Percentiles rank a stretch among this genome's conserved stretches.
These are phyloP conservation scores for Stylophora pistillata DNA, from an alignment of 64 coral and sea anemone species.

Conservation along the genomic window DNA sequence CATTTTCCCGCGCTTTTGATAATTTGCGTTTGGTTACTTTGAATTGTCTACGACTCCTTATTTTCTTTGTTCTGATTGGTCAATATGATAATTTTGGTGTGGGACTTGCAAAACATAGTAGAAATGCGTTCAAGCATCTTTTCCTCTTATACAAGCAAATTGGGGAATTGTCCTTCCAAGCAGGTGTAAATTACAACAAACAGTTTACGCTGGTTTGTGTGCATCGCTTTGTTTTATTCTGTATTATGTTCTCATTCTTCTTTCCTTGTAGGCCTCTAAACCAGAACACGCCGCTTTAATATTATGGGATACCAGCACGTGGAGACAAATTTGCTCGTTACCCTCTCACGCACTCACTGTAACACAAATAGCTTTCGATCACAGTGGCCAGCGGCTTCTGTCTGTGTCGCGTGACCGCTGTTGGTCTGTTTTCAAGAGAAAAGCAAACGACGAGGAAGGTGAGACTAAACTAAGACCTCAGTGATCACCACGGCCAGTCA, in stretches of 20 bases:
- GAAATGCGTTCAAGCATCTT: no score
- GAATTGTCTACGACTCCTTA: no score
- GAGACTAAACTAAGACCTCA: not conserved
- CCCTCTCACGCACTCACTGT: slow-evolving; percentile 83
- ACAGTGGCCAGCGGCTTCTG: slow-evolving; percentile 74
- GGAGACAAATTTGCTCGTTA: slow-evolving; percentile 78
- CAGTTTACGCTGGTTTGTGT: not conserved
- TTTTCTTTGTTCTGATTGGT: no score
- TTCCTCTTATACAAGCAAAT: no score
- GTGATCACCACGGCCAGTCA: not conserved
- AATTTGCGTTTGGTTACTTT: no score
- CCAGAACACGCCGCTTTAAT: slow-evolving; percentile 86
- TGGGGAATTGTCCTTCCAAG: no score
- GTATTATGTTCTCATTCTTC: not conserved
- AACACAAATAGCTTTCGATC: slow-evolving; percentile 90
- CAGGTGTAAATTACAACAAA: no score
- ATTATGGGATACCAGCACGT: slow-evolving; percentile 89
- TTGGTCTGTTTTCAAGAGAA: slow-evolving; percentile 83
- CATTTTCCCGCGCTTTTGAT: no score
- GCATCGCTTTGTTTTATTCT: not conserved
- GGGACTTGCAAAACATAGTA: no score
- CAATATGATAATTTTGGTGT: no score
- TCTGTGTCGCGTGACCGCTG: slow-evolving; percentile 93
- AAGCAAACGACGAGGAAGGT: slow-evolving; percentile 44
- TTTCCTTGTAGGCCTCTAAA: slow-evolving; percentile 81